A percentile compares a stretch with the other conserved stretches of the same genome.
Evolutionary conservation across 2,797 vertebrate species (phyloP).

Genomic region (Sorex maritimensis): DNA sequence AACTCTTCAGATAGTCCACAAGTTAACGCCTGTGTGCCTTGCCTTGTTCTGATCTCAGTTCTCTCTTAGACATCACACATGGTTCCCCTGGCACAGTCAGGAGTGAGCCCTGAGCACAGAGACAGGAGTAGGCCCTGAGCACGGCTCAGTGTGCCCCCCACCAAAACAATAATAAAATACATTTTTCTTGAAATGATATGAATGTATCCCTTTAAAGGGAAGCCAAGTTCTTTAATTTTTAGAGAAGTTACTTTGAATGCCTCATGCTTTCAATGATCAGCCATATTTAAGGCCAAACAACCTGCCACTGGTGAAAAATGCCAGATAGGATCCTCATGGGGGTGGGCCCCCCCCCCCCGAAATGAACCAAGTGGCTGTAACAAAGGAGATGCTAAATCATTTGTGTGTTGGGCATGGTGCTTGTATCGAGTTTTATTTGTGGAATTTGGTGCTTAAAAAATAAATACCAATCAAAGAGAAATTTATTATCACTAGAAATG

Average conservation of each 20-base stretch:
- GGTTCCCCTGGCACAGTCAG: too few species aligned
- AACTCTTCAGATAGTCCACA: too few species aligned
- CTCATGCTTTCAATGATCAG: constrained; percentile 32
- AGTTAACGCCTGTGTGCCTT: too few species aligned
- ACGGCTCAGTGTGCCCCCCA: too few species aligned
- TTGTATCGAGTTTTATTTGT: constrained; percentile 32
- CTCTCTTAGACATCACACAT: too few species aligned
- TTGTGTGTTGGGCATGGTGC: background rate
- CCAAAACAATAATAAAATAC: background rate
- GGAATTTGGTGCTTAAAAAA: background rate
- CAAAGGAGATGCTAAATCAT: constrained; percentile 6
- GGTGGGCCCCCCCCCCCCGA: background rate
- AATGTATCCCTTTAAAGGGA: constrained; percentile 23
- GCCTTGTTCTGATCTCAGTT: too few species aligned
- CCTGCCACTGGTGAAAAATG: constrained; percentile 7
- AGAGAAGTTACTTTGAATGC: constrained; percentile 15
- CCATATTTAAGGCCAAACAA: constrained; percentile 23
- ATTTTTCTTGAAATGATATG: constrained; percentile 29
- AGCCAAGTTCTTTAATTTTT: constrained; percentile 5
- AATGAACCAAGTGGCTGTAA: background rate
- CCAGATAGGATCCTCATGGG: constrained; percentile 25
- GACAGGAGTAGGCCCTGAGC: too few species aligned
- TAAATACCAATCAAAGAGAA: constrained; percentile 52
- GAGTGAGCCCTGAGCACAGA: too few species aligned
- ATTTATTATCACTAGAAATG: constrained; percentile 16